A percentile compares a stretch with the other conserved stretches of the same genome.
phyloP scores from a whole-genome alignment of 2,888 invertebrate species.

The Bugulina stolonifera region DNA sequence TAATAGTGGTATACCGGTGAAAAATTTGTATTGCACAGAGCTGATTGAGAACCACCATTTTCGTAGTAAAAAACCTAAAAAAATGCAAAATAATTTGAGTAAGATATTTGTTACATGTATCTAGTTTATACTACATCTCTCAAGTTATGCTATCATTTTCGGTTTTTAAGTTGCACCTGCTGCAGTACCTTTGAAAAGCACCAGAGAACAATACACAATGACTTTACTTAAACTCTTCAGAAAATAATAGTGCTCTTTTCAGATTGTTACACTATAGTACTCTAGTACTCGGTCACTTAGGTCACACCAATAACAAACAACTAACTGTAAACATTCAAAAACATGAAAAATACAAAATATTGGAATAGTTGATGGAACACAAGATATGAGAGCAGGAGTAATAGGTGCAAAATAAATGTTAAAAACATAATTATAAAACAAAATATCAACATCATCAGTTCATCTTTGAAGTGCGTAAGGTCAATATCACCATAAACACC shows the following conservation, averaged over 20 bases:
- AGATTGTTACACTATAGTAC: not conserved
- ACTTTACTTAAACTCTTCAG: not conserved
- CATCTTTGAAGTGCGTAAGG: not conserved
- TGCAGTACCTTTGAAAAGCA: not conserved
- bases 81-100: no score
- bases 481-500: not conserved
- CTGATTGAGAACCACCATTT: no score
- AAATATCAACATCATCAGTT: not conserved
- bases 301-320: not conserved
- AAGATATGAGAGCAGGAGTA: not conserved
- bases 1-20: no score
- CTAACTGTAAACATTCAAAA: slow-evolving; percentile 19
- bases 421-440: not conserved
- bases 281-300: not conserved
- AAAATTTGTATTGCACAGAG: no score
- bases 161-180: not conserved
- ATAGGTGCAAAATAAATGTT: not conserved
- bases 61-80: no score
- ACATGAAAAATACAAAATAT: slow-evolving; percentile 17
- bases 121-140: no score
- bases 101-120: no score
- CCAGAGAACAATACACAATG: not conserved
- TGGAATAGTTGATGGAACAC: slow-evolving; percentile 15
- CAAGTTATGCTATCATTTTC: no score
- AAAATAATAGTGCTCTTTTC: not conserved